Evolutionary conservation across 2,797 vertebrate species (phyloP).

Genomic region (Phrynocephalus guinanensis): DNA sequence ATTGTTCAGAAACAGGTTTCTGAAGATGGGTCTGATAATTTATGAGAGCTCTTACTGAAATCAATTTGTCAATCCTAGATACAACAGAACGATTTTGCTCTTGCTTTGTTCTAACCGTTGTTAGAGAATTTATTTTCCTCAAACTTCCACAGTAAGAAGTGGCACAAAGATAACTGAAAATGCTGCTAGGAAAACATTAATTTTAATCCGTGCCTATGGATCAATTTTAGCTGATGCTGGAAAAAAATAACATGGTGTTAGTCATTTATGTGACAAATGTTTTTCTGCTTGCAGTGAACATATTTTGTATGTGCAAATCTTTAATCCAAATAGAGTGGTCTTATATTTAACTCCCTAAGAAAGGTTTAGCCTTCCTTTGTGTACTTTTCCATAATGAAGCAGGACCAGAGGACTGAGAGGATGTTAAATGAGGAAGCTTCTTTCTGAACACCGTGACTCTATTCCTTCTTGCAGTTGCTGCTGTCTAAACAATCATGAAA

Average conservation of each 20-base stretch:
- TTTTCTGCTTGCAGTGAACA: slow-evolving; percentile 39
- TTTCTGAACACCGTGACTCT: not conserved
- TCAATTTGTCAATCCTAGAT: too few species aligned
- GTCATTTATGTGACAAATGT: not conserved
- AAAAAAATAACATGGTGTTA: not conserved
- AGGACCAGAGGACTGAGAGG: not conserved
- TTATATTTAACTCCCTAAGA: not conserved
- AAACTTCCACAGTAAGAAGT: not conserved
- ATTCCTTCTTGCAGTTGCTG: slow-evolving; percentile 26
- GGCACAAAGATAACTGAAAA: not conserved
- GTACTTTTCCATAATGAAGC: not conserved
- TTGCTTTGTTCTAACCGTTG: accelerated
- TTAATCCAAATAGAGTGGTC: too few species aligned
- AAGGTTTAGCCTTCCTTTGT: not conserved
- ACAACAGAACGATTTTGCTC: not conserved
- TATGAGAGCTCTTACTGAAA: too few species aligned
- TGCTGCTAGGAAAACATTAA: not conserved
- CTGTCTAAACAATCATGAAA: slow-evolving; percentile 4
- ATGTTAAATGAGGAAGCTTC: not conserved
- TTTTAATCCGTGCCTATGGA: not conserved
- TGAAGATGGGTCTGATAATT: too few species aligned
- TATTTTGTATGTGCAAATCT: not conserved
- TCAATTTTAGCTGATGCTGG: not conserved
- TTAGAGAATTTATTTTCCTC: not conserved
- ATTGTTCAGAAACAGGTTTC: too few species aligned